These are phyloP conservation scores for Rhabdomys pumilio DNA, from an alignment of 2,797 vertebrate species.

Conservation along the genomic window DNA sequence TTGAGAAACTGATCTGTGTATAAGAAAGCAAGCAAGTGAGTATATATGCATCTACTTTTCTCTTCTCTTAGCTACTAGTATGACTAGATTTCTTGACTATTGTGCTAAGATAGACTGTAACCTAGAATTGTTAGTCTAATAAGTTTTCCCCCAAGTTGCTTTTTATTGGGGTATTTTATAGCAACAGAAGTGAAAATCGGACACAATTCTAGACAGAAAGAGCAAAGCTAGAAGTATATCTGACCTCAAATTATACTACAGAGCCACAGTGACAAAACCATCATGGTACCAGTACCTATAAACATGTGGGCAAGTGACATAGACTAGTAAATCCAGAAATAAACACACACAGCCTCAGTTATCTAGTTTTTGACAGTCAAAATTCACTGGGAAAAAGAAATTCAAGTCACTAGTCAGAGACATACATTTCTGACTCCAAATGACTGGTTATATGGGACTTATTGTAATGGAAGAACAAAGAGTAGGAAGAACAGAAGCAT, in stretches of 20 bases:
- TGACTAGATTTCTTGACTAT: not conserved
- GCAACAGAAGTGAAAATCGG: not conserved
- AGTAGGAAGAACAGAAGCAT: not conserved
- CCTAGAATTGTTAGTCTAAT: not conserved
- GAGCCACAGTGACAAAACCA: not conserved
- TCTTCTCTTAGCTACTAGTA: not conserved
- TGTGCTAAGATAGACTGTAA: not conserved
- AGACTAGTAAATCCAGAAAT: not conserved
- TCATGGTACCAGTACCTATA: not conserved
- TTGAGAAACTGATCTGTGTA: too few species aligned
- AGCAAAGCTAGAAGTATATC: not conserved
- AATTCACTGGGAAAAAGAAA: not conserved
- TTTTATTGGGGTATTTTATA: not conserved
- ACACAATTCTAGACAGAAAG: not conserved
- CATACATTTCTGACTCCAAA: not conserved
- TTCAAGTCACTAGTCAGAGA: conserved; percentile 1
- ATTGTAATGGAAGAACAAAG: not conserved
- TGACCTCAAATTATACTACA: not conserved
- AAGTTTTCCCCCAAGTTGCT: not conserved
- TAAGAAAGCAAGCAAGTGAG: not conserved
- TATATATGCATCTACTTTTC: not conserved
- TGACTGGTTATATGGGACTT: not conserved
- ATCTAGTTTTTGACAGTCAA: not conserved
- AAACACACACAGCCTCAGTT: not conserved
- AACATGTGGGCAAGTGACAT: not conserved